Evolutionary conservation across 2,888 invertebrate species (phyloP), one percentile per base, ranked within the genome.

Genomic region (Spilarctia lutea): DNA sequence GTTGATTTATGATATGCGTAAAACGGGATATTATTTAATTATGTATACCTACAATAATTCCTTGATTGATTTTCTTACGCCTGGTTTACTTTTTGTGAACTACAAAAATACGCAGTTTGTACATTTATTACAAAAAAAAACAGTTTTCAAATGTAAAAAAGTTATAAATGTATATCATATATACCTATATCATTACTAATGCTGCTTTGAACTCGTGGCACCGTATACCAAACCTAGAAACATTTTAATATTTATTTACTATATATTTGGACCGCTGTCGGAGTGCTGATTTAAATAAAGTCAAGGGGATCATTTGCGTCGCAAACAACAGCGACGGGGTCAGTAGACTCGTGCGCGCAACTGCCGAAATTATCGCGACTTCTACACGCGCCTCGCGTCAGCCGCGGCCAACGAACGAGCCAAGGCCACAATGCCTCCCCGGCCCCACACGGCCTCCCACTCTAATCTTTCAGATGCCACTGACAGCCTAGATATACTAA

Each of bases 241-340:
- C 72, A 71, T 75, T 76, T 76, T 71, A 73, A 81, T 81, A 80
- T 82, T 39, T 80, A 81, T 79, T 74, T 80, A 81, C 81, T 75
- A 78, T 80, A 78, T 82, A 82, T 83, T 83, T 82, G 80, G 85
- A 85, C 87, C 84, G 86, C 88, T 88, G 87, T 83, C 85, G 78
- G 87, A 88, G 88, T 89, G 83, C 65, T 85, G 89, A 93, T 94
- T 95, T 95, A 92, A 95, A 95, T 95, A 94, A 94, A 95, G 94
- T 94, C 94, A 94, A 95, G 95, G 93, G 92, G 93, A 94, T 93
- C 90, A 93, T 93, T 94, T 91, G 93, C 92, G 94, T 94, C 93
- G 94, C 92, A 92, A 94, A 93, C 94, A 93, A 88, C 92, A 87
- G 82, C 78, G 84, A 87, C 91, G 95, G 95, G 95, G 95, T 95